These are phyloP conservation scores for Phainopepla nitens DNA, from an alignment of 2,113 vertebrate species.

Conservation along the genomic window DNA sequence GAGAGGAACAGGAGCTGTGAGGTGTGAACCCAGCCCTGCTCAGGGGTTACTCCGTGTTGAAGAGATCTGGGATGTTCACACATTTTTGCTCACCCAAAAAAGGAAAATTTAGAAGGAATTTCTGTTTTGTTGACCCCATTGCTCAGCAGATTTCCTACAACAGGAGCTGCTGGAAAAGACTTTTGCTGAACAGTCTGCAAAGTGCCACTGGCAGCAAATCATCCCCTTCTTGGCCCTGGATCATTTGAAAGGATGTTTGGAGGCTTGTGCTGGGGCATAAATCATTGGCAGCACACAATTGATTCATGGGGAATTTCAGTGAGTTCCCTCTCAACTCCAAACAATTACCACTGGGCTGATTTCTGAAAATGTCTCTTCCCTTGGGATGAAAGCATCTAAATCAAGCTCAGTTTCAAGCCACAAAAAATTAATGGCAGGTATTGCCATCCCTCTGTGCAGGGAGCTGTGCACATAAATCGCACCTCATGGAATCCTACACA, in stretches of 20 bases:
- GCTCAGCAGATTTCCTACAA: not conserved
- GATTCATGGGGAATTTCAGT: not conserved
- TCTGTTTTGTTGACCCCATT: not conserved
- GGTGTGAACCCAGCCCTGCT: not conserved
- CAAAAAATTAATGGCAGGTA: not conserved
- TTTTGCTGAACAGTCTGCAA: not conserved
- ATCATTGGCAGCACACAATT: not conserved
- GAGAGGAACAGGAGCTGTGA: not conserved
- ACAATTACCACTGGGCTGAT: not conserved
- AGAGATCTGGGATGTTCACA: not conserved
- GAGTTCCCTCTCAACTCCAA: constrained; percentile 4
- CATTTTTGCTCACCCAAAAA: not conserved
- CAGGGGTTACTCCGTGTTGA: not conserved
- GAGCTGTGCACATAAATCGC: not conserved
- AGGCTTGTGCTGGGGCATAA: not conserved
- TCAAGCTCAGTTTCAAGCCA: not conserved
- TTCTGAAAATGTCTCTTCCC: constrained; percentile 4
- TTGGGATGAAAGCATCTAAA: constrained; percentile 30
- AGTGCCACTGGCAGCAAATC: constrained; percentile 7
- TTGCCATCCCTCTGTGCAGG: not conserved
- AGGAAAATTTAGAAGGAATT: not conserved
- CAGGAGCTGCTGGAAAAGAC: not conserved
- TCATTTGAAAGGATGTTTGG: not conserved
- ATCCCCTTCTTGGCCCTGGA: not conserved
- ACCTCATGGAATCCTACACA: not conserved